Evolutionary conservation across 2,888 invertebrate species (phyloP), one percentile per base, ranked within the genome.

Genomic region (Cephus pygmeus): DNA sequence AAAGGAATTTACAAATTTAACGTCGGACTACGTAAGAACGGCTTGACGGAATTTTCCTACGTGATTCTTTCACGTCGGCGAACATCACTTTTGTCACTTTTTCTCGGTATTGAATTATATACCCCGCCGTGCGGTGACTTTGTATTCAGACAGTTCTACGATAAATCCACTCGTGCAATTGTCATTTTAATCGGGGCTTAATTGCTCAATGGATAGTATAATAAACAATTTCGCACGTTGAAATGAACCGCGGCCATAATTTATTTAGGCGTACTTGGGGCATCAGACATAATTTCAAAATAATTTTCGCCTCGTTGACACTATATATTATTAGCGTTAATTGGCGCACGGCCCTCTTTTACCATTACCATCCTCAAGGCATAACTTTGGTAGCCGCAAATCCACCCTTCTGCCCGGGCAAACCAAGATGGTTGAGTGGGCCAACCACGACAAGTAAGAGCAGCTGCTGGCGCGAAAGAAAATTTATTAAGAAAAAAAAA

Each of bases 311-410:
- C 71, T 79, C 77, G 77, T 76, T 77, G 79, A 80, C 79, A 76
- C 71, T 69, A 40, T 69, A 77, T 82, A 78, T 83, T 85, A 80
- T 81, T 75, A 75, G 75, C 80, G 76, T 83, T 85, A 85, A 84
- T 84, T 80, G 78, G 80, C 82, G 79, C 30, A 33, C 34, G 73
- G 34, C 75, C 81, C 56, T 75, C 73, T 80, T 82, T 79, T 79
- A 85, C 74, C 77, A 82, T 83, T 83, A 82, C 31, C 56, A 23
- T 56, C 56, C 56, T 23, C 23, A 23, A 56, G 56, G 56, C 56
- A 9, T 9, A 56, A 56, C 56, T 56, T 23, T 23, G 23, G 23
- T 23, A 15, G 56, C 56, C 56, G 56, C 56, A 56, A 56, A 56
- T 23, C 23, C 23, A 56, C 56, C 56, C 56, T 56, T 56, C 56